These are phyloP conservation scores for Heliothis virescens DNA, from an alignment of 1,140 invertebrate genomes.

Conservation along the genomic window DNA sequence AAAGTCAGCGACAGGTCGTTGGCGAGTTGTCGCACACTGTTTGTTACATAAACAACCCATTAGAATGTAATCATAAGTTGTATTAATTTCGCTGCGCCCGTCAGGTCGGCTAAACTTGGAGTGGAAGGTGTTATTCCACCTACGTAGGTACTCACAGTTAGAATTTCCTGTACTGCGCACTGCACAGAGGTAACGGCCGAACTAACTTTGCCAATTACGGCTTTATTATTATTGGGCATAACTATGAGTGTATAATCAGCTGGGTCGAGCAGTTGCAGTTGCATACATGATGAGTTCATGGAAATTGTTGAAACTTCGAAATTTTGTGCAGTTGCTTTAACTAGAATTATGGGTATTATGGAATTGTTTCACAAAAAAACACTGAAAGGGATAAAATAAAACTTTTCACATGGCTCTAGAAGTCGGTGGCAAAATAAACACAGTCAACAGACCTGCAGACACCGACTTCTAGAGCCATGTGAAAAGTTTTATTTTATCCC, in stretches of 20 bases:
- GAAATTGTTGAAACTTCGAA: neutral
- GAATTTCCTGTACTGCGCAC: constrained; percentile 23
- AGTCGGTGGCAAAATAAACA: no score
- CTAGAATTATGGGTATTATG: no score
- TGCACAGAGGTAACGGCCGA: constrained; percentile 16
- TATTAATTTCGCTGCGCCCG: constrained; percentile 30
- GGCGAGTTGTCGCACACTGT: neutral
- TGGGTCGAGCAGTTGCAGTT: constrained; percentile 16
- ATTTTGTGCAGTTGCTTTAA: neutral
- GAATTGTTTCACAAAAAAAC: no score
- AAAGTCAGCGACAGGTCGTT: constrained; percentile 13
- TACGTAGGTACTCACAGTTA: neutral
- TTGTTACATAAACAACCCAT: constrained; percentile 27
- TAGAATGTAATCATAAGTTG: constrained; percentile 37
- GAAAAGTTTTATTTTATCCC: no score
- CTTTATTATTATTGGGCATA: constrained; percentile 30
- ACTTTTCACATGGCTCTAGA: no score
- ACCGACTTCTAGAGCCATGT: no score
- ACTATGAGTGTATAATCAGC: constrained; percentile 29
- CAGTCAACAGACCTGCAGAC: no score
- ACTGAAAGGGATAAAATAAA: no score
- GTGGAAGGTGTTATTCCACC: neutral
- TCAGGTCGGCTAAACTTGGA: neutral
- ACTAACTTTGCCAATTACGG: constrained; percentile 33
- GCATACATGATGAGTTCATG: neutral